These are phyloP conservation scores for Hippocampus mohnikei DNA, from an alignment of 2,113 vertebrate genomes.

Conservation along the genomic window DNA sequence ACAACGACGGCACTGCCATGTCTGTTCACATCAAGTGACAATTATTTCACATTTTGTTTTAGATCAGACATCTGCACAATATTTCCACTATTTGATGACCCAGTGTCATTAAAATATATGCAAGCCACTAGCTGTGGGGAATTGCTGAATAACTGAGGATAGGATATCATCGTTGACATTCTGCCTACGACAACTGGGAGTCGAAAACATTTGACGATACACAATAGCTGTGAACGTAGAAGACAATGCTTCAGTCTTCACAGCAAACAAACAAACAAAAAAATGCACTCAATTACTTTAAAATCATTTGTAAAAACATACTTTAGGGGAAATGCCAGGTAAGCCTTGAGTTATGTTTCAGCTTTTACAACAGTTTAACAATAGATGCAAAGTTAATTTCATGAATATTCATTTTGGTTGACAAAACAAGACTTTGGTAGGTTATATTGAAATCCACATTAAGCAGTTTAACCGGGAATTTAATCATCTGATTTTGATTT, in stretches of 20 bases:
- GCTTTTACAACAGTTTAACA: neutral
- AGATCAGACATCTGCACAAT: neutral
- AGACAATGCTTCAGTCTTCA: too few relatives aligned
- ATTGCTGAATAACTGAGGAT: neutral
- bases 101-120: neutral
- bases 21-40: neutral
- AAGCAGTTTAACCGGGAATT: neutral
- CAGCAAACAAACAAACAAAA: too few relatives aligned
- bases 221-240: too few relatives aligned
- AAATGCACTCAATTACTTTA: neutral
- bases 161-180: neutral
- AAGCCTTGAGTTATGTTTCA: neutral
- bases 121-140: neutral
- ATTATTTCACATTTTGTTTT: neutral
- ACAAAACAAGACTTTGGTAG: neutral
- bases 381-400: neutral
- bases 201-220: neutral
- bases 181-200: neutral
- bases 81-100: neutral
- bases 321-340: neutral
- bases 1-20: conserved; percentile 11
- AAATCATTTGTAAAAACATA: neutral
- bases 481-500: neutral
- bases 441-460: neutral
- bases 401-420: neutral